phyloP scores from a whole-genome alignment of 2,888 invertebrate species.

The Folsomia candida region DNA sequence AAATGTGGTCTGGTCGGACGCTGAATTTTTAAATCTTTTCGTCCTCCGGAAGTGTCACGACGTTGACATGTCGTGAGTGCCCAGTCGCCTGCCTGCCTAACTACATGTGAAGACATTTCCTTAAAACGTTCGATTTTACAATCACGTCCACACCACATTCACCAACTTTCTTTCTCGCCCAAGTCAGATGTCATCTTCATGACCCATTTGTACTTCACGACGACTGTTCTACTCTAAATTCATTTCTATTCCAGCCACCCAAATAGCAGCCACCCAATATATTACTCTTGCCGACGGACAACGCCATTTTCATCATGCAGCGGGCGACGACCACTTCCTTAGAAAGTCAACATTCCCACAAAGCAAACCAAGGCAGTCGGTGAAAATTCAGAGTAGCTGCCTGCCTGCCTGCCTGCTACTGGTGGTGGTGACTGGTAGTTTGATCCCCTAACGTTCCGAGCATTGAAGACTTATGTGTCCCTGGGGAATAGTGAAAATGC shows the following conservation, averaged over 20 bases:
- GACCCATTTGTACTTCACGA: constrained; percentile 3
- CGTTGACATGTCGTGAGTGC: no score
- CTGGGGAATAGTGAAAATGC: constrained; percentile 29
- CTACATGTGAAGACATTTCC: no score
- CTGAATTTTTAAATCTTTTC: no score
- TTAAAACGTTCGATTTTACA: no score
- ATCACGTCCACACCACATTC: neutral
- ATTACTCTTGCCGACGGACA: neutral
- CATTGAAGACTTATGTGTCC: constrained; percentile 31
- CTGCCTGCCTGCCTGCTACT: no score
- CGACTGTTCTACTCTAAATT: constrained; percentile 1
- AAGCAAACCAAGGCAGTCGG: neutral
- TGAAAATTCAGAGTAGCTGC: neutral
- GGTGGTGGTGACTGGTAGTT: neutral
- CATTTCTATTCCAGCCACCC: neutral
- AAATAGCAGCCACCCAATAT: neutral
- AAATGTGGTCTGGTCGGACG: no score
- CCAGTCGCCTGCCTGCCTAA: no score
- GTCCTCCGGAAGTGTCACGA: no score
- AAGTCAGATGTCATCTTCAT: neutral
- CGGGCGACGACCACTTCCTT: neutral
- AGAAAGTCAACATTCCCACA: neutral
- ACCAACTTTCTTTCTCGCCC: neutral
- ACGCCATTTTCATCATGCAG: neutral
- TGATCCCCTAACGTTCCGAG: neutral